Evolutionary conservation across 2,797 vertebrate species (phyloP), one percentile per base, ranked within the genome.

Genomic region (Harpagifer antarcticus): DNA sequence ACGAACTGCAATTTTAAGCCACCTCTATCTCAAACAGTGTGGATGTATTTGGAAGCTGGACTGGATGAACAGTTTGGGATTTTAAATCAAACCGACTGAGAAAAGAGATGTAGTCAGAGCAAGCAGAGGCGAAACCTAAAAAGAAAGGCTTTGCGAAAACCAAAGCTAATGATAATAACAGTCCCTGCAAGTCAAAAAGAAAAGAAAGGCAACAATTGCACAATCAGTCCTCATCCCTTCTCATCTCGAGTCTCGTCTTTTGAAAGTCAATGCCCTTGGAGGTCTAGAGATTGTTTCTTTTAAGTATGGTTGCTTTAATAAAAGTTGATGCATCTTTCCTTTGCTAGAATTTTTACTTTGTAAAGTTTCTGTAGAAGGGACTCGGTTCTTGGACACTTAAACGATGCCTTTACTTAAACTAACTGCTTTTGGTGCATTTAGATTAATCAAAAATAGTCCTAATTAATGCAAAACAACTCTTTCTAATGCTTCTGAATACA

Each of bases 171-270:
- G 47, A 69, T 50, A 52, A 52, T 1, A 10, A 27, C 52, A 57
- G 23, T 53, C 16, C 15, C 12, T 27, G 57, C 12, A 10, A 57
- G 58, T 72, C 43, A 43, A 31, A 64, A n/a, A 57, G 58, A 78
- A 68, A 13, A 56, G 55, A 48, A 54, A 33, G 61, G 27, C 55
- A 65, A 50, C 23, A 44, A n/a, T 66, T 67, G 48, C 67, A 55
- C 31, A 56, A 67, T 62, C 42, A 8, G 52, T 78, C 47, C 57
- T 71, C 50, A 44, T 60, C 65, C 10, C 12, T 14, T 53, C 57
- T 71, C 31, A 68, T 63, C 66, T 59, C 3, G 1, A 13, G 52
- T 57, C 42, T 75, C 57, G 57, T 74, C 72, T 68, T 37, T 64
- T 63, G 62, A 63, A 75, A 69, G 42, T 20, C 55, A 17, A 33